Conservation (phyloP, 30 jellyfish, hydroid and myxozoan species). For the Aurelia aurita region DNA sequence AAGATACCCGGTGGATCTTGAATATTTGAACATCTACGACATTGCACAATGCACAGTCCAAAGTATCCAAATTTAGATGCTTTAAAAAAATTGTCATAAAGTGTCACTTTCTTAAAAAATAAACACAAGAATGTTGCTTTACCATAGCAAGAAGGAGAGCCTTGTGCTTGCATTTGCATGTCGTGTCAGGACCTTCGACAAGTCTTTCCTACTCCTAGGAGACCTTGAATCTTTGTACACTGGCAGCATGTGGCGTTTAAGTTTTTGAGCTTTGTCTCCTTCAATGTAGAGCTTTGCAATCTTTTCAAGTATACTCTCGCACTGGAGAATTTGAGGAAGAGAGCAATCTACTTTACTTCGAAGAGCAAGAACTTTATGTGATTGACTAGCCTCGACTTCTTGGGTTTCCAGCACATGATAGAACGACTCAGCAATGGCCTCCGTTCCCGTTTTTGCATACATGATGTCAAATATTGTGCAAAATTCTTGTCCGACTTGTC, state of each 20-base stretch:
- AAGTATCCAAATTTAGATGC: too few relatives aligned
- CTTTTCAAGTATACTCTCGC: background rate
- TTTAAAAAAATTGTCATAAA: too few relatives aligned
- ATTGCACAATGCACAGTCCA: too few relatives aligned
- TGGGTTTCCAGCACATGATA: conserved; percentile 36
- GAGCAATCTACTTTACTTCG: conserved; percentile 33
- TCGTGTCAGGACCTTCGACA: background rate
- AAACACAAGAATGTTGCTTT: too few relatives aligned
- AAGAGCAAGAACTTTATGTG: background rate
- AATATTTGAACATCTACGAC: too few relatives aligned
- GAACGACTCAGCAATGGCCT: conserved; percentile 28
- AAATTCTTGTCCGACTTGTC: conserved; percentile 11
- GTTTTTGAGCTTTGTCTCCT: conserved; percentile 2
- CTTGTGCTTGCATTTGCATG: background rate
- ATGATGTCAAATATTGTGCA: conserved; percentile 38
- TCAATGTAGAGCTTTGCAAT: conserved; percentile 19
- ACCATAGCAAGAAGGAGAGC: background rate
- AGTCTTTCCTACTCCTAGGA: background rate
- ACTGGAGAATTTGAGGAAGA: conserved; percentile 5
- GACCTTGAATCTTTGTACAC: background rate
- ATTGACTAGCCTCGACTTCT: conserved; percentile 48
- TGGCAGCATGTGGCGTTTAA: background rate
- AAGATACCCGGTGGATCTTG: too few relatives aligned
- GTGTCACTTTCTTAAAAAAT: too few relatives aligned
- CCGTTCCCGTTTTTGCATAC: conserved; percentile 53